phyloP scores from a whole-genome alignment of 2,888 invertebrate genomes.

The Acronicta alni region DNA sequence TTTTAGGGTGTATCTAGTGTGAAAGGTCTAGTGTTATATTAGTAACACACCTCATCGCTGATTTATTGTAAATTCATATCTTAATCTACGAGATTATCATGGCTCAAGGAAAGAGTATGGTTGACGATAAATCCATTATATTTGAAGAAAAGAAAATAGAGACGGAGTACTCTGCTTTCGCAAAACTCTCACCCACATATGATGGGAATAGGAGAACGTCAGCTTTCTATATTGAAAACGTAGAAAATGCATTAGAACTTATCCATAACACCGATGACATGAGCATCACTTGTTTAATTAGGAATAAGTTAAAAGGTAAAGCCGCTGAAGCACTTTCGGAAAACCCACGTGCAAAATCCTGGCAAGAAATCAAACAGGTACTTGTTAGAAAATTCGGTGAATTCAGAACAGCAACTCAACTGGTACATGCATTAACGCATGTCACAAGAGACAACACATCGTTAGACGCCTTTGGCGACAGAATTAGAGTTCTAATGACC shows the following conservation, averaged over 20 bases:
- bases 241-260: slow-evolving; percentile 47
- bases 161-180: slow-evolving; percentile 18
- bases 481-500: slow-evolving; percentile 21
- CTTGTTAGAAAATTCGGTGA: slow-evolving; percentile 45
- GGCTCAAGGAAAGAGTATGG: slow-evolving; percentile 18
- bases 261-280: slow-evolving; percentile 28
- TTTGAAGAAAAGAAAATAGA: slow-evolving; percentile 1
- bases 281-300: slow-evolving; percentile 44
- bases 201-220: slow-evolving; percentile 55
- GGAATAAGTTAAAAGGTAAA: slow-evolving; percentile 47
- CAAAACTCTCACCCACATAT: slow-evolving; percentile 47
- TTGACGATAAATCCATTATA: slow-evolving; percentile 6
- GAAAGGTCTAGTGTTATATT: not conserved
- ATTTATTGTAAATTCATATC: not conserved
- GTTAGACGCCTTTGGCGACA: slow-evolving; percentile 28
- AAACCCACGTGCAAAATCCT: slow-evolving; percentile 5
- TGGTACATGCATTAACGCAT: slow-evolving; percentile 42
- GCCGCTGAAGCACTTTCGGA: slow-evolving; percentile 20
- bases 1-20: not conserved
- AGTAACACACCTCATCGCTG: not conserved
- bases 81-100: slow-evolving; percentile 20
- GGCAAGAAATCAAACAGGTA: slow-evolving; percentile 34
- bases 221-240: slow-evolving; percentile 47
- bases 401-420: slow-evolving; percentile 39
- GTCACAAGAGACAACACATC: slow-evolving; percentile 24